Evolutionary conservation across 2,797 vertebrate species (phyloP), one percentile per base, ranked within the genome.

Genomic region (Myotis pilosus): DNA sequence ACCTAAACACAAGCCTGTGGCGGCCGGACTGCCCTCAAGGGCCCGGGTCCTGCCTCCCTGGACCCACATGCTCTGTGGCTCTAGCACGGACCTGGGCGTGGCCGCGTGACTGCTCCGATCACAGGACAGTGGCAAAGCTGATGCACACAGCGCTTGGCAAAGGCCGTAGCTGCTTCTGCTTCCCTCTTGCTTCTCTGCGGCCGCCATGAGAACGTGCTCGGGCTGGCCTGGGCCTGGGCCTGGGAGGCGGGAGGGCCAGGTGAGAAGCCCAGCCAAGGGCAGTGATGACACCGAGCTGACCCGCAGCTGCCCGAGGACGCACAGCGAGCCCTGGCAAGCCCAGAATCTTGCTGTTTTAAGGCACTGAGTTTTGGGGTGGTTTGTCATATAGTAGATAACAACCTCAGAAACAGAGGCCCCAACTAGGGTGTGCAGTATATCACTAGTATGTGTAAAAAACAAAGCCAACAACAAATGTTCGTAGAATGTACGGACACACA

Each of bases 1-100:
- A 25, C 7, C 28, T 23, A 25, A 71, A n/a, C 3, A 22, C n/a
- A 6, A 9, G 19, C 30, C 33, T 2, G 0, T 0, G 0, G 28
- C 3, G 12, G 75, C n/a, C 22, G 2, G 69, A 22, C 1, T 4
- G 4, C 12, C 3, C 9, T 3, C 51, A n/a, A 0, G 0, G 9
- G 33, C 51, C 25, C 30, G 5, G 78, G 36, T 4, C 55, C 22
- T 23, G 8, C 41, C 10, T 49, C 55, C 89, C 62, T 16, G 78
- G 28, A 3, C 8, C 80, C 16, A 15, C 15, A 1, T 0, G 20
- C 23, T 60, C 16, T 9, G 19, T 5, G 80, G 55, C 69, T 11
- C 36, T 57, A 0, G 4, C 33, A 4, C n/a, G 6, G 33, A 47
- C 72, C 44, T 19, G 53, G 72, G 51, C 60, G 15, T 20, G 9